phyloP scores from a whole-genome alignment of 2,797 vertebrate genomes.

The Coracias cyanogaster region DNA sequence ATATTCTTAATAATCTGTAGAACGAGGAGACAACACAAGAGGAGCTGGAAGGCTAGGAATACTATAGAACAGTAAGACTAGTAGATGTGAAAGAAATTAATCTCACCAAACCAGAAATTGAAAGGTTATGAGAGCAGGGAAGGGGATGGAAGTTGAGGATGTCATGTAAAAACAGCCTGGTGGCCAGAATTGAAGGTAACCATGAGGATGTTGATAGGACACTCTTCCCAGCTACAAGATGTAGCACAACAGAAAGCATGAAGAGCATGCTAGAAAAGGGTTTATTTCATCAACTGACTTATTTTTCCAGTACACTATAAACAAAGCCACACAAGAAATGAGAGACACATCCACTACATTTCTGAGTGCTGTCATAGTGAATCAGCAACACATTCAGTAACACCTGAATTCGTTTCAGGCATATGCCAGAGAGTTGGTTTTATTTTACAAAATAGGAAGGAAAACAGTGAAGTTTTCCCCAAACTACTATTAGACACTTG shows the following conservation, averaged over 20 bases:
- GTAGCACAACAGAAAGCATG: not conserved
- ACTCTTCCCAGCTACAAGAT: not conserved
- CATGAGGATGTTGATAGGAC: not conserved
- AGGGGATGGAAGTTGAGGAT: not conserved
- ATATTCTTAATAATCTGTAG: not conserved
- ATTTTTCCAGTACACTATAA: not conserved
- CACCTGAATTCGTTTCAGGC: not conserved
- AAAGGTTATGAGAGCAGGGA: fast-evolving
- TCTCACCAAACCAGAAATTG: not conserved
- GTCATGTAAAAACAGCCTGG: not conserved
- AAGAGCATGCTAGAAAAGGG: not conserved
- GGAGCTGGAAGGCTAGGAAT: not conserved
- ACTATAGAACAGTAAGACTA: not conserved
- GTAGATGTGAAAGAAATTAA: not conserved
- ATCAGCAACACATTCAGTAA: not conserved
- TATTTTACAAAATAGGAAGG: not conserved
- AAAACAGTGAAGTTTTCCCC: not conserved
- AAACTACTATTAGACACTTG: not conserved
- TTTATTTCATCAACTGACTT: not conserved
- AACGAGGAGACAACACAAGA: not conserved
- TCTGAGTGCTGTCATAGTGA: not conserved
- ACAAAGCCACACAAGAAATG: not conserved
- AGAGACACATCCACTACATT: not conserved
- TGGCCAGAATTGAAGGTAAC: not conserved
- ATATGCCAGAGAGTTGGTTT: not conserved